Evolutionary conservation across 2,888 invertebrate species (phyloP).

Genomic region (Enchytraeus crypticus): DNA sequence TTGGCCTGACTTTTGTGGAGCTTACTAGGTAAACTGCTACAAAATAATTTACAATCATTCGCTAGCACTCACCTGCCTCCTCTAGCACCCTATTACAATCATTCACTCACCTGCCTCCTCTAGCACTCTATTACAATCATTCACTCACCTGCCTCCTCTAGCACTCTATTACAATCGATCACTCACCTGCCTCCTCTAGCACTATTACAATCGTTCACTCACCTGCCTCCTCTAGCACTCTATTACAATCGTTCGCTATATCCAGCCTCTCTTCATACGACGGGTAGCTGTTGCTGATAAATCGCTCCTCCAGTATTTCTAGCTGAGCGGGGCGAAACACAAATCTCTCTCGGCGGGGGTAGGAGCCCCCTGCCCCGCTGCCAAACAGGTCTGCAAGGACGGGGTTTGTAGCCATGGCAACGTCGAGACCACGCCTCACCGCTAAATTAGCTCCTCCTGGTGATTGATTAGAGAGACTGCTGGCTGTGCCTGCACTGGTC

Average conservation of each 20-base stretch:
- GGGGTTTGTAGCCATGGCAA: conserved; percentile 5
- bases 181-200: no score
- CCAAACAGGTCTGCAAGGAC: background rate
- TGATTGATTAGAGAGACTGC: background rate
- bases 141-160: no score
- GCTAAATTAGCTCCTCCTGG: no score
- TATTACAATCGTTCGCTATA: conserved; percentile 50
- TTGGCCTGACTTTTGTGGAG: no score
- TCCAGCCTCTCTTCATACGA: conserved; percentile 48
- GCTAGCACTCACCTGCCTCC: no score
- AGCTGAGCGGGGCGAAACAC: conserved; percentile 51
- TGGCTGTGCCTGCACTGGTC: background rate
- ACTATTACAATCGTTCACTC: no score
- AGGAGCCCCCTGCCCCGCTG: conserved; percentile 12
- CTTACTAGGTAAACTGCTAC: no score
- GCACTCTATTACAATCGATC: no score
- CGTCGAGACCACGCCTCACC: background rate
- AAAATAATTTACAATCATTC: no score
- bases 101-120: conserved; percentile 20
- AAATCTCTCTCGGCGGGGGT: conserved; percentile 47
- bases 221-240: conserved; percentile 26
- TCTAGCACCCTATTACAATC: no score
- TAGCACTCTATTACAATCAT: conserved; percentile 46
- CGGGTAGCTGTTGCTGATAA: conserved; percentile 50
- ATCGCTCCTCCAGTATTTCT: conserved; percentile 48